Evolutionary conservation across 2,888 invertebrate genomes (phyloP).

Genomic region (Conomelus anceps): DNA sequence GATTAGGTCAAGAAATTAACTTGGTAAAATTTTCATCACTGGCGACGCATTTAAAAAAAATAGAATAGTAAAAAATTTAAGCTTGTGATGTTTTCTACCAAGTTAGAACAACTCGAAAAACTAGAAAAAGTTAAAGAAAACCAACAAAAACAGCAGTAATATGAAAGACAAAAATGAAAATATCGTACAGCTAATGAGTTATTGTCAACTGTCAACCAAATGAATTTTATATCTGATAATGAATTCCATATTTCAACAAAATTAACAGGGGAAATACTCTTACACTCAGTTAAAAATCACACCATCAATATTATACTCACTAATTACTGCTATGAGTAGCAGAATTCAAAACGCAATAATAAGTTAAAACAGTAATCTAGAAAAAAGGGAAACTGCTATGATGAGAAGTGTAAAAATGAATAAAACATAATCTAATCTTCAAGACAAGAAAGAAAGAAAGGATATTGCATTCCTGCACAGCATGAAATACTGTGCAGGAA

Average conservation of each 20-base stretch:
- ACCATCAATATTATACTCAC: neutral
- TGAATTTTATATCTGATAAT: neutral
- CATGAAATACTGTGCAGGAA: too few relatives aligned
- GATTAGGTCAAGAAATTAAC: too few relatives aligned
- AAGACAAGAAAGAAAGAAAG: too few relatives aligned
- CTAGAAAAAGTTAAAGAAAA: neutral
- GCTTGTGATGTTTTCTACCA: too few relatives aligned
- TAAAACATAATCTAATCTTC: neutral
- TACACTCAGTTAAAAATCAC: neutral
- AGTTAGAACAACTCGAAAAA: neutral
- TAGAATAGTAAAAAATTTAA: too few relatives aligned
- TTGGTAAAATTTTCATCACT: too few relatives aligned
- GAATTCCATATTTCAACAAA: neutral
- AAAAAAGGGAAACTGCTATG: constrained; percentile 3
- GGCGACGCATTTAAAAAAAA: too few relatives aligned
- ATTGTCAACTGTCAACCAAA: neutral
- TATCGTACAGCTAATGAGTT: neutral
- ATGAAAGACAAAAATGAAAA: neutral
- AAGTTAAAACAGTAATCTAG: constrained; percentile 13
- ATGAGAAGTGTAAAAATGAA: neutral
- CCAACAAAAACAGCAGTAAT: neutral
- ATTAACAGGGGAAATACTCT: neutral
- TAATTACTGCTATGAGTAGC: neutral
- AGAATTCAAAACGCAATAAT: neutral
- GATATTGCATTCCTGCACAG: too few relatives aligned